Evolutionary conservation across 2,888 invertebrate genomes (phyloP).

Genomic region (Drosophila kanekoi): DNA sequence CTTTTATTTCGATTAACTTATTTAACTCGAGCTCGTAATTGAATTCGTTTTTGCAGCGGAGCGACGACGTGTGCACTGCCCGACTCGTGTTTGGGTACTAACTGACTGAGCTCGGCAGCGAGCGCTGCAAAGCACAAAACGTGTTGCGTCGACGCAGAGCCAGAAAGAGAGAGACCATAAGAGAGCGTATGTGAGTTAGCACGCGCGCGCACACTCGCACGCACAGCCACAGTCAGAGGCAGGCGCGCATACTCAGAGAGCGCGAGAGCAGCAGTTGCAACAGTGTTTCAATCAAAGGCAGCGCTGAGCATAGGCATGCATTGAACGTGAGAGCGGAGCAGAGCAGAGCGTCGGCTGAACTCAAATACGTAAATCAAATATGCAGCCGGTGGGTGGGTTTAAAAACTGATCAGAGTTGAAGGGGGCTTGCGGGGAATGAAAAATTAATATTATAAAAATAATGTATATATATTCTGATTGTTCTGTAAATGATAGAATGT

Average conservation of each 20-base stretch:
- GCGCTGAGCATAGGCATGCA: conserved; percentile 10
- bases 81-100: conserved; percentile 30
- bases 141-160: conserved; percentile 39
- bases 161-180: conserved; percentile 6
- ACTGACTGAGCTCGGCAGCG: conserved; percentile 24
- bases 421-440: background rate
- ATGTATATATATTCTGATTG: too few species aligned
- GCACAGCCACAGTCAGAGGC: background rate
- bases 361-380: background rate
- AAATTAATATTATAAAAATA: too few species aligned
- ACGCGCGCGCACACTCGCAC: background rate
- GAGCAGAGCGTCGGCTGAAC: background rate
- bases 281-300: conserved; percentile 24
- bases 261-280: conserved; percentile 18
- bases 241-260: background rate
- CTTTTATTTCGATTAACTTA: background rate
- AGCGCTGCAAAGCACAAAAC: conserved; percentile 29
- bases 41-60: background rate
- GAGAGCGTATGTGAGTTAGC: background rate
- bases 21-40: conserved; percentile 4
- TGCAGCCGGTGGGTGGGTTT: conserved; percentile 13
- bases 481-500: too few species aligned
- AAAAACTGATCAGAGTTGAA: background rate
- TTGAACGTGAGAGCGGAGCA: conserved; percentile 5
- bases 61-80: conserved; percentile 21